Percentiles rank a stretch among this genome's conserved stretches.
Conservation (phyloP, 2,888 invertebrate species). For the Parelbella ahira region DNA sequence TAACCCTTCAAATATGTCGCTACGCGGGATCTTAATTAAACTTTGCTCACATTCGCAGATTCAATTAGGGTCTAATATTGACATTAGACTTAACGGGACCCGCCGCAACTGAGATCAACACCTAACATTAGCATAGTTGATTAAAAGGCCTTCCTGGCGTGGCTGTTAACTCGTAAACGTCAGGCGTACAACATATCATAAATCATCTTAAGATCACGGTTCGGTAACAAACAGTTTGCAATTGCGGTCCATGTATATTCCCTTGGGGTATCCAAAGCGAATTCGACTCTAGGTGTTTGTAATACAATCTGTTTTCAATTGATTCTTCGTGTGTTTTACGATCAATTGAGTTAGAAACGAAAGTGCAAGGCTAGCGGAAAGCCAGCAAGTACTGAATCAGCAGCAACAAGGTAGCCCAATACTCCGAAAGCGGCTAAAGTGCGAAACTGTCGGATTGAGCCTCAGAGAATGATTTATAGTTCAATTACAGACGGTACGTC, state of each 20-base stretch:
- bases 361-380: slow-evolving; percentile 63
- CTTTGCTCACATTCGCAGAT: slow-evolving; percentile 61
- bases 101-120: slow-evolving; percentile 57
- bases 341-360: slow-evolving; percentile 36
- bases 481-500: slow-evolving; percentile 65
- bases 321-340: slow-evolving; percentile 30
- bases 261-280: slow-evolving; percentile 35
- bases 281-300: slow-evolving; percentile 30
- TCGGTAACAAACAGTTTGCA: slow-evolving; percentile 60
- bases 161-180: slow-evolving; percentile 76
- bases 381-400: slow-evolving; percentile 68
- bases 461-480: slow-evolving; percentile 64
- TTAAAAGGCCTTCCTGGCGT: slow-evolving; percentile 72
- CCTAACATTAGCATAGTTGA: slow-evolving; percentile 78
- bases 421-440: slow-evolving; percentile 46
- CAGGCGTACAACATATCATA: slow-evolving; percentile 74
- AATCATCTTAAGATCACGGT: slow-evolving; percentile 78
- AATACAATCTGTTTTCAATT: slow-evolving; percentile 34
- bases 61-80: slow-evolving; percentile 73
- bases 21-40: slow-evolving; percentile 57
- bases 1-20: slow-evolving; percentile 35
- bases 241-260: slow-evolving; percentile 42
- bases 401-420: slow-evolving; percentile 64
- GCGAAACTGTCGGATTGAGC: slow-evolving; percentile 36
- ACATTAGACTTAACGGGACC: slow-evolving; percentile 59